A percentile compares a stretch with the other conserved stretches of the same genome.
Conservation (phyloP, 2,888 invertebrate genomes). For the Drosophila pseudotalamancana region DNA sequence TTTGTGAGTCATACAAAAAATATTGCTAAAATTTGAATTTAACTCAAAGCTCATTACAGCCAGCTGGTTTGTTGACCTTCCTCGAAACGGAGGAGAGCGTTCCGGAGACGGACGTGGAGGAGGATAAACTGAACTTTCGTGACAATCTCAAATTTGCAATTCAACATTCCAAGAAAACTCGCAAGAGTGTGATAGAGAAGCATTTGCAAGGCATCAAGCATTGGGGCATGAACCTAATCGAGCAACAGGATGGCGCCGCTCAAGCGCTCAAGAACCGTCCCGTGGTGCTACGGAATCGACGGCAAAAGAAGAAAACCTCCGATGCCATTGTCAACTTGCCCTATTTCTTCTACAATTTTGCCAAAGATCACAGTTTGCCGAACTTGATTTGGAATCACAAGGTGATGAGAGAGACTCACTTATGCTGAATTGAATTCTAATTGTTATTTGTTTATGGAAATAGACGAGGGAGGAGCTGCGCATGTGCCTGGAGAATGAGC, state of each 20-base stretch:
- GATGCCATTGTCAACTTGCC: conserved; percentile 86
- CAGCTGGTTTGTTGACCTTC: conserved; percentile 94
- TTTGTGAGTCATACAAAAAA: conserved; percentile 87
- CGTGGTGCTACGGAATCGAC: conserved; percentile 94
- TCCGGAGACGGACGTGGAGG: conserved; percentile 87
- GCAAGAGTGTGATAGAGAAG: conserved; percentile 91
- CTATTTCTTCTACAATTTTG: conserved; percentile 97
- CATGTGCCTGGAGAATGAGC: conserved; percentile 95
- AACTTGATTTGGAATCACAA: conserved; percentile 99
- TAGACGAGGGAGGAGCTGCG: conserved; percentile 96
- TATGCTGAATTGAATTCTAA: no score
- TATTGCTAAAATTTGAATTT: background rate
- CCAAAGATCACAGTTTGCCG: conserved; percentile 96
- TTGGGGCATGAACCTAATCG: conserved; percentile 87
- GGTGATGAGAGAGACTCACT: conserved; percentile 84
- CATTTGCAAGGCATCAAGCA: conserved; percentile 89
- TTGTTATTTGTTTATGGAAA: no score
- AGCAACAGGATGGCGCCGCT: conserved; percentile 83
- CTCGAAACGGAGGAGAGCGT: conserved; percentile 94
- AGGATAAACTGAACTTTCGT: conserved; percentile 90
- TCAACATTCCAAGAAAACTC: conserved; percentile 89
- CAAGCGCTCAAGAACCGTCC: conserved; percentile 88
- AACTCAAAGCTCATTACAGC: conserved; percentile 86
- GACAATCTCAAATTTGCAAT: conserved; percentile 98
- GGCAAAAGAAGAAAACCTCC: conserved; percentile 86